Percentiles rank a stretch among this genome's conserved stretches.
Evolutionary conservation across 2,113 vertebrate genomes (phyloP).

Genomic region (Pollimyrus isidori): DNA sequence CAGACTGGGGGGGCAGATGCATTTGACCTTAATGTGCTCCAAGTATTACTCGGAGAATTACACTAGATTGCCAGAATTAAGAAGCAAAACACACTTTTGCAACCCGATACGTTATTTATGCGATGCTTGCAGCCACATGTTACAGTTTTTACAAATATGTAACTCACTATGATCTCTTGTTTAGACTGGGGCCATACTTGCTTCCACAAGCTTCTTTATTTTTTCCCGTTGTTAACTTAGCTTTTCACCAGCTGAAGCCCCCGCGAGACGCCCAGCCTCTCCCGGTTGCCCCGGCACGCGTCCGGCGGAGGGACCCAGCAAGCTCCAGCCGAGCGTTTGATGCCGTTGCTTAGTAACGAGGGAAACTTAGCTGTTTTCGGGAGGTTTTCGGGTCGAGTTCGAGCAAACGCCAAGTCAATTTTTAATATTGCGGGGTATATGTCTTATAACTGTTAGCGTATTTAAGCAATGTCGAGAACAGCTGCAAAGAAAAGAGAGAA

Average conservation of each 20-base stretch:
- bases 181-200: background rate
- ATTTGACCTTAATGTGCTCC: background rate
- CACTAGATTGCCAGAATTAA: background rate
- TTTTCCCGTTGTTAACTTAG: background rate
- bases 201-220: background rate
- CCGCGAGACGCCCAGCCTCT: background rate
- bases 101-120: background rate
- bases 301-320: constrained; percentile 24
- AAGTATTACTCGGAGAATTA: background rate
- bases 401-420: background rate
- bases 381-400: background rate
- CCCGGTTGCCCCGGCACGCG: background rate
- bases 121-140: background rate
- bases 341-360: constrained; percentile 45
- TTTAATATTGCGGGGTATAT: background rate
- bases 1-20: background rate
- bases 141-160: background rate
- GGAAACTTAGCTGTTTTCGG: constrained; percentile 31
- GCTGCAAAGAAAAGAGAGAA: constrained; percentile 56
- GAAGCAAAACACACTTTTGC: background rate
- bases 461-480: constrained; percentile 51
- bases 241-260: background rate
- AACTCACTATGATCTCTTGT: background rate
- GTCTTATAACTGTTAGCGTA: background rate
- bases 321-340: constrained; percentile 7